Base-by-base conservation (phyloP, 2,113 vertebrate genomes). In the Gobiocypris rarus region DNA sequence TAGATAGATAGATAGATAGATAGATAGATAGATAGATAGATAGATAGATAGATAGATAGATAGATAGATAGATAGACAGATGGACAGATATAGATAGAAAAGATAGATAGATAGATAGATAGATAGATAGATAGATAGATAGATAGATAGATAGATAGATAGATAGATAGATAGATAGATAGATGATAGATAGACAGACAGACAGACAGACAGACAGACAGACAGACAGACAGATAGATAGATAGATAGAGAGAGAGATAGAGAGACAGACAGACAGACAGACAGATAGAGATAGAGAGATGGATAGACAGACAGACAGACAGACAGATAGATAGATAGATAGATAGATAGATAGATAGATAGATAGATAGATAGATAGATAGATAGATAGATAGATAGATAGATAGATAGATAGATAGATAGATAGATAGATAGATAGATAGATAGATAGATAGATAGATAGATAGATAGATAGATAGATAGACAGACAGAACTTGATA, bases 81-180 rank as follows among this genome's bases (percentile, higher is more conserved):
- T 0, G 0, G 17, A 15, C 0, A 19, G 15, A 54, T 1, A 7
- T n/a, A n/a, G n/a, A n/a, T n/a, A n/a, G n/a, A n/a, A n/a, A n/a
- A n/a, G 5, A 54, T 2, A 2, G 19, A 56, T 3, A 22, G 52
- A 56, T 5, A 2, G 19, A 56, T 9, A 17, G 54, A 56, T 3
- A 56, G 50, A 54, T 14, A 50, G 48, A 50, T 7, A 17, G 50
- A 54, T 6, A 5, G 5, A 54, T 19, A 5, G 50, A 52, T 5
- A 4, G 50, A 52, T 17, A 15, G 52, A 54, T 17, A 17, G 15
- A 52, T 17, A 17, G 50, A 52, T 3, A 7, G 5, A 19, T 2
- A 19, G 52, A 56, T 8, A 22, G 52, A 54, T 22, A 8, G 52
- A 8, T 9, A 22, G 19, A 56, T 8, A 22, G 54, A 56, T 1